Evolutionary conservation across 2,797 vertebrate species (phyloP).

Genomic region (Halcyon badia): DNA sequence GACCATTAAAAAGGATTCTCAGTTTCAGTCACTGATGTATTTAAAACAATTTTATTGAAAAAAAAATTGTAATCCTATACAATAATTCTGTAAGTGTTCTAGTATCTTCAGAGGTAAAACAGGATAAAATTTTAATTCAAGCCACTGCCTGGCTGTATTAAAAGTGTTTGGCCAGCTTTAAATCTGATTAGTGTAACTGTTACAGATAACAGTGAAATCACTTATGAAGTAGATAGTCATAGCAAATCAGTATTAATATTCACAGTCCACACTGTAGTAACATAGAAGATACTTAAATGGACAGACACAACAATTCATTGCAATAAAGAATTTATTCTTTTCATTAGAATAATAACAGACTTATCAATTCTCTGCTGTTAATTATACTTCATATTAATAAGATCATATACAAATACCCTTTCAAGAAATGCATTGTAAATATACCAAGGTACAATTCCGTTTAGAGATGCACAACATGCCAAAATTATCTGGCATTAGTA

Average conservation of each 20-base stretch:
- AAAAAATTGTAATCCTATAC: constrained; percentile 66
- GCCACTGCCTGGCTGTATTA: constrained; percentile 60
- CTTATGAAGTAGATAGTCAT: constrained; percentile 31
- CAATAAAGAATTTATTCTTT: constrained; percentile 15
- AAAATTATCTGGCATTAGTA: not conserved
- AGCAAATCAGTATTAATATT: constrained; percentile 28
- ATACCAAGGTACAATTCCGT: not conserved
- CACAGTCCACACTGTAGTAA: not conserved
- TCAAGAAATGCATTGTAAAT: not conserved
- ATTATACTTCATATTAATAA: constrained; percentile 14
- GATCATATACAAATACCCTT: not conserved
- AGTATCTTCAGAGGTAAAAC: constrained; percentile 72
- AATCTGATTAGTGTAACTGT: constrained; percentile 73
- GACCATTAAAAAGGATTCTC: constrained; percentile 67
- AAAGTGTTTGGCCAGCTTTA: constrained; percentile 64
- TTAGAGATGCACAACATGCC: not conserved
- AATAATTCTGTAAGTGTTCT: constrained; percentile 68
- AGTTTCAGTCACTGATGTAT: constrained; percentile 56
- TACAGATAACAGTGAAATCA: constrained; percentile 66
- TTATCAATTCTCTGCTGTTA: not conserved
- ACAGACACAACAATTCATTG: not conserved
- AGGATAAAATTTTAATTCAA: constrained; percentile 71
- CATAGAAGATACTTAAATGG: not conserved
- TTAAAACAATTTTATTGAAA: constrained; percentile 77
- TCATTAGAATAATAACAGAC: not conserved